Conservation (phyloP, 2,113 vertebrate genomes). For the Collichthys lucidus region DNA sequence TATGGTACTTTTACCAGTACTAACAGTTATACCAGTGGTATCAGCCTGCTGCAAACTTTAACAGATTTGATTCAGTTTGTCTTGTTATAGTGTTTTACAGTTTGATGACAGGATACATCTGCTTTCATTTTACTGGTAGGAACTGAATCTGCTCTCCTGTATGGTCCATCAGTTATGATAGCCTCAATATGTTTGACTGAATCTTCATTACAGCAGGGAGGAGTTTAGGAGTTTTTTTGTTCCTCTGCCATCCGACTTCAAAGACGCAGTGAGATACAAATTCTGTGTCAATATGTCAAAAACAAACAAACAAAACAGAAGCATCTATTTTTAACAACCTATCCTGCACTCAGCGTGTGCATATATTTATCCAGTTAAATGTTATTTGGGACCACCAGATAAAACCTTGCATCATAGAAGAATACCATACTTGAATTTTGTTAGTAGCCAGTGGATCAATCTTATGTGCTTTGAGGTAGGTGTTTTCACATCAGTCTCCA, state of each 20-base stretch:
- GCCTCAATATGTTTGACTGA: constrained; percentile 31
- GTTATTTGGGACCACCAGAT: no score
- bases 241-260: neutral
- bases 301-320: no score
- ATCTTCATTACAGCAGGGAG: neutral
- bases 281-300: neutral
- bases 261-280: neutral
- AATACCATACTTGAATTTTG: no score
- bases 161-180: constrained; percentile 33
- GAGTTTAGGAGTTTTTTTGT: neutral
- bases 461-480: no score
- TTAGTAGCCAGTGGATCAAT: no score
- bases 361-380: no score
- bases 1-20: neutral
- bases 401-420: no score
- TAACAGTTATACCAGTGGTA: neutral
- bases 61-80: constrained; percentile 30
- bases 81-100: constrained; percentile 11
- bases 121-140: constrained; percentile 28
- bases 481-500: no score
- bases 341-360: no score
- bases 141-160: constrained; percentile 22
- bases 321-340: no score
- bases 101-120: constrained; percentile 47
- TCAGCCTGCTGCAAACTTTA: neutral